Evolutionary conservation across 1,140 invertebrate genomes (phyloP).

Genomic region (Euwallacea similis): DNA sequence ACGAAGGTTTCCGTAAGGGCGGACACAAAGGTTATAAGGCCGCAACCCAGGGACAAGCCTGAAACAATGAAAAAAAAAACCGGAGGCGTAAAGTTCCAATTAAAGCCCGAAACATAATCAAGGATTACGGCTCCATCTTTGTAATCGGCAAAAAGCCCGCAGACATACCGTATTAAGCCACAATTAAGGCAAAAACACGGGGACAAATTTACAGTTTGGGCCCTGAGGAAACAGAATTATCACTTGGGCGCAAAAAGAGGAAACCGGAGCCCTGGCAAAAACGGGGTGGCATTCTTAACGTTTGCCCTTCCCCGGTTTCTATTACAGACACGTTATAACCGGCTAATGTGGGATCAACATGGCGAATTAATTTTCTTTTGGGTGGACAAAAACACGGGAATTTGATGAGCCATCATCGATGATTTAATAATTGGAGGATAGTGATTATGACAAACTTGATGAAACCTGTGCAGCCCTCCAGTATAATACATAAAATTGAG

Average conservation of each 20-base stretch:
- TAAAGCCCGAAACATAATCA: not conserved
- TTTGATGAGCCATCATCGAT: too few relatives aligned
- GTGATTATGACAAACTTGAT: too few relatives aligned
- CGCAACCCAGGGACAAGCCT: conserved; percentile 66
- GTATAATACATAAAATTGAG: too few relatives aligned
- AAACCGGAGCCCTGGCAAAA: not conserved
- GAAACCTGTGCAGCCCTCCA: too few relatives aligned
- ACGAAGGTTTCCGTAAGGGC: conserved; percentile 64
- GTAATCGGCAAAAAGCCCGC: not conserved
- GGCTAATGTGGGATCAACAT: too few relatives aligned
- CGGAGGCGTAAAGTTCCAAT: conserved; percentile 3
- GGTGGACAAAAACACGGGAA: too few relatives aligned
- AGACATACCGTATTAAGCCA: conserved; percentile 2
- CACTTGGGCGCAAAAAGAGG: not conserved
- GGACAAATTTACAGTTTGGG: conserved; percentile 4
- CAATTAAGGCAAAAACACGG: conserved; percentile 1
- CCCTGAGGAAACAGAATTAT: not conserved
- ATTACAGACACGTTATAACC: not conserved
- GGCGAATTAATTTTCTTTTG: too few relatives aligned
- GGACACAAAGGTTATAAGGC: conserved; percentile 65
- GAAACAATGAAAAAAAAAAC: conserved; percentile 49
- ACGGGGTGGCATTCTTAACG: not conserved
- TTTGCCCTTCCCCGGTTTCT: not conserved
- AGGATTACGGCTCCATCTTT: not conserved
- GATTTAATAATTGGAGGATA: too few relatives aligned